Base-by-base conservation (phyloP, 2,113 vertebrate genomes). In the Scomber colias region DNA sequence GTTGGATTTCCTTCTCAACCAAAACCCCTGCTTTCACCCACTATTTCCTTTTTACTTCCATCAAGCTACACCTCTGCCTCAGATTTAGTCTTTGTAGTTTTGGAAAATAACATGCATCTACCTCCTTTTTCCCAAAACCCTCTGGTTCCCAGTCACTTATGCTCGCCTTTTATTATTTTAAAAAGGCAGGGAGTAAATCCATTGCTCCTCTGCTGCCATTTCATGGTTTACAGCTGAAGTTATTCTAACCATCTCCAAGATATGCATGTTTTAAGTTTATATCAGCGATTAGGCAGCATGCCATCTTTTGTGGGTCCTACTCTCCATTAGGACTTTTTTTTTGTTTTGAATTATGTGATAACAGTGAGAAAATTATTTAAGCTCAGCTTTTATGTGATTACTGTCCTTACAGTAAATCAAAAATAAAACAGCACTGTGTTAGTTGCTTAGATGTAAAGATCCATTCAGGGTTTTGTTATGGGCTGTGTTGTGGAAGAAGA, bases 191-290 rank as follows among this genome's bases (percentile, higher is more conserved):
- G 17, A 62, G 35, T 54, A 5, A 74, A 31, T 59, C 35, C 50
- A 15, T 19, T 50, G 51, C 65, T 71, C 24, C 56, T 71, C 55
- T 79, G 75, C 64, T 51, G 24, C 46, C 45, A n/a, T 53, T 30
- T 21, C 31, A 49, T 19, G 56, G 40, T 83, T 75, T 65, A 65
- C 51, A 55, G n/a, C n/a, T 67, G 59, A 21, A 48, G 51, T 56
- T 54, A 56, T 65, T 75, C 61, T 63, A 21, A 12, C 48, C 65
- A 35, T 45, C 4, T 69, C 40, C 68, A 48, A 79, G 31, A 75
- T 79, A 71, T 85, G 75, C 78, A 87, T 60, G 17, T 77, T 84
- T 73, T 85, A 55, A 40, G 62, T 76, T 31, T 40, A 16, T 51
- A 11, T 51, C 40, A 14, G 24, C 71, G 44, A 46, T 77, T 30